A percentile compares a stretch with the other conserved stretches of the same genome.
These are phyloP conservation scores for Thera britannica DNA, from an alignment of 2,888 invertebrate genomes.

Conservation along the genomic window DNA sequence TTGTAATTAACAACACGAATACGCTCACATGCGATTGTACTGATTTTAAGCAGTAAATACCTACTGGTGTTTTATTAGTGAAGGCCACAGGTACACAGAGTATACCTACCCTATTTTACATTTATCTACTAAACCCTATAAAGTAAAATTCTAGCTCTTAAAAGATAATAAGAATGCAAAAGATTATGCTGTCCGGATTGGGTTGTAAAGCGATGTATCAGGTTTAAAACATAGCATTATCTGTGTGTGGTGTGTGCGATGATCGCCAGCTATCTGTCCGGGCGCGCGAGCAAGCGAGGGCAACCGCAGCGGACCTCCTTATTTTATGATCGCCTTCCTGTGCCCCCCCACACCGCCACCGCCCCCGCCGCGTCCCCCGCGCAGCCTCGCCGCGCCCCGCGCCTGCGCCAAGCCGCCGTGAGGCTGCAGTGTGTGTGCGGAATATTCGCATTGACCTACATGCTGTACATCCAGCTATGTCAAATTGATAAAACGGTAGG, in stretches of 20 bases:
- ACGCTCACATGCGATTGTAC: too few species aligned
- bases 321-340: slow-evolving; percentile 66
- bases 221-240: background rate
- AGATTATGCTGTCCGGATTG: too few species aligned
- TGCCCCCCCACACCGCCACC: slow-evolving; percentile 22
- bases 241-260: background rate
- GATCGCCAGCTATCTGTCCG: slow-evolving; percentile 16
- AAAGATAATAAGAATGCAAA: too few species aligned
- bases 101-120: too few species aligned
- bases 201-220: background rate
- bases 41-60: too few species aligned
- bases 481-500: background rate
- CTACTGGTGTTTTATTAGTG: too few species aligned
- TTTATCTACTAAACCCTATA: too few species aligned
- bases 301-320: slow-evolving; percentile 50
- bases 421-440: slow-evolving; percentile 33
- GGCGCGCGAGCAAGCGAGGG: slow-evolving; percentile 31
- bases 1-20: too few species aligned
- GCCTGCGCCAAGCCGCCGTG: slow-evolving; percentile 20
- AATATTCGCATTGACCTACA: slow-evolving; percentile 33
- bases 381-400: slow-evolving; percentile 31
- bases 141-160: too few species aligned
- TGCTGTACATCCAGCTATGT: slow-evolving; percentile 2
- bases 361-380: slow-evolving; percentile 44
- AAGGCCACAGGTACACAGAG: too few species aligned